phyloP scores from a whole-genome alignment of 2,113 vertebrate genomes.

The Chloroceryle aenea region DNA sequence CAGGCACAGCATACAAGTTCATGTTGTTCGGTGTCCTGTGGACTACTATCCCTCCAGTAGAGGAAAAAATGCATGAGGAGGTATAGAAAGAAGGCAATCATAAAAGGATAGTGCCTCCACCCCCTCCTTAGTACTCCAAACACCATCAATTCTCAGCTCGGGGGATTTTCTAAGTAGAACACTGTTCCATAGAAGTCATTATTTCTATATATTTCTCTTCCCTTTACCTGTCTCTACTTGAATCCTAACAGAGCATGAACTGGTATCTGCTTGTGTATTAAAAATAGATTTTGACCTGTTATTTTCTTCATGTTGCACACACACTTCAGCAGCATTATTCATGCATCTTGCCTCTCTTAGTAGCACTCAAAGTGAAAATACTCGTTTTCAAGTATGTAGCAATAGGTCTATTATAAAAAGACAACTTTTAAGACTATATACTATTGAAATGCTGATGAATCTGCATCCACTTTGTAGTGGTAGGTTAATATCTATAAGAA shows the following conservation, averaged over 20 bases:
- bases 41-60: neutral
- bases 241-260: neutral
- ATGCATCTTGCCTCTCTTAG: neutral
- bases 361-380: neutral
- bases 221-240: neutral
- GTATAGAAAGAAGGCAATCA: neutral
- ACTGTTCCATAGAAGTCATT: neutral
- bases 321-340: neutral
- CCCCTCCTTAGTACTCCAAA: neutral
- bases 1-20: neutral
- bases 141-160: neutral
- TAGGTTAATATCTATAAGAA: neutral
- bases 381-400: neutral
- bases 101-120: neutral
- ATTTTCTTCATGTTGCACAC: neutral
- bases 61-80: neutral
- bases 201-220: neutral
- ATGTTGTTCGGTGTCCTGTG: neutral
- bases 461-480: neutral
- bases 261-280: neutral
- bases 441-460: neutral
- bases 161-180: neutral
- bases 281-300: constrained; percentile 25
- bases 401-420: neutral
- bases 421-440: neutral